These are phyloP conservation scores for Alosa alosa DNA, from an alignment of 2,113 vertebrate genomes.

Conservation along the genomic window DNA sequence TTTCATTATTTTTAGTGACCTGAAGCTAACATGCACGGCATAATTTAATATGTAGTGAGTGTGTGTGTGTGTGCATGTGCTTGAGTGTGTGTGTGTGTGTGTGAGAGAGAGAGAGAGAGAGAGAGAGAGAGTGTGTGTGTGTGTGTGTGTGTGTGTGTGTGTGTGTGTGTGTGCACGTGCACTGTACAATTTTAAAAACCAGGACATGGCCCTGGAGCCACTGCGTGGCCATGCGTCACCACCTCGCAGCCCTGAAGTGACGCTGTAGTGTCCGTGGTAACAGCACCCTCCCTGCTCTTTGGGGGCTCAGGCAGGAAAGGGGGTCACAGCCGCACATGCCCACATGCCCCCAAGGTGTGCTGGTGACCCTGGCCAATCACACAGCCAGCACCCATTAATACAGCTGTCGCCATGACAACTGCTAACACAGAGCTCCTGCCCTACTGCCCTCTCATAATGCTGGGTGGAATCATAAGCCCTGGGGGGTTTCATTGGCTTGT, in stretches of 20 bases:
- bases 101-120: background rate
- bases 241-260: background rate
- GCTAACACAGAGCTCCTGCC: background rate
- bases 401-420: background rate
- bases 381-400: background rate
- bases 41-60: background rate
- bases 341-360: background rate
- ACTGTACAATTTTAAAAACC: background rate
- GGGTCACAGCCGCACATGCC: background rate
- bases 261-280: background rate
- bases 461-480: background rate
- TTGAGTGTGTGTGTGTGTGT: slow-evolving; percentile 18
- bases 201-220: slow-evolving; percentile 6
- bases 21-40: too few species aligned
- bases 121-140: background rate
- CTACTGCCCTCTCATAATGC: background rate
- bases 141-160: slow-evolving; percentile 6
- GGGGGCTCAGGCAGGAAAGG: background rate
- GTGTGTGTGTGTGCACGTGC: background rate
- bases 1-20: background rate
- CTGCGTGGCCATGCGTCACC: background rate
- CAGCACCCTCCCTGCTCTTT: background rate
- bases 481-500: background rate
- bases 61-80: slow-evolving; percentile 4
- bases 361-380: background rate